Base-by-base conservation (phyloP, 1,140 invertebrate species). In the Zelostemma sp. region DNA sequence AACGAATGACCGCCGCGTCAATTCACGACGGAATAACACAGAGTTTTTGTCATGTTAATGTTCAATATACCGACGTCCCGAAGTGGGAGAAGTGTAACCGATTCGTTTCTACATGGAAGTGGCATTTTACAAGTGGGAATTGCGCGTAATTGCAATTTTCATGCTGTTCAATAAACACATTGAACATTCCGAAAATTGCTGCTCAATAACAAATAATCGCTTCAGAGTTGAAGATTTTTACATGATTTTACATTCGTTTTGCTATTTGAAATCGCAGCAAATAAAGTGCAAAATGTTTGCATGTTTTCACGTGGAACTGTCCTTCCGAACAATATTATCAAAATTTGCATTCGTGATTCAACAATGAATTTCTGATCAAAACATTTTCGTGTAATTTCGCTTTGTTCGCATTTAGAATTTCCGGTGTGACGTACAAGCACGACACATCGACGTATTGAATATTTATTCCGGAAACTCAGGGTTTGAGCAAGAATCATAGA, bases 401-500 rank as follows among this genome's bases (percentile, higher is more conserved):
- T 18, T 28, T 31, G 45, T 38, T 14, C 17, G 25, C 25, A 55
- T 49, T 53, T 60, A 25, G 28, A 45, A 49, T 51, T 62, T 58
- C 48, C 54, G 38, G 41, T 25, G 41, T 54, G 41, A 63, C 56
- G 55, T 46, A 49, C 25, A 54, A 6, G 1, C 47, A 41, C 31
- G 11, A 40, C 19, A 47, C 50, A n/a, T 51, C 61, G 31, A 58
- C 35, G 41, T 11, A 47, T 17, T 68, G 59, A 63, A 68, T 68
- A 68, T 68, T 63, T 55, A 68, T 59, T 9, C 21, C 55, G 55
- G 35, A 58, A 53, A 62, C 46, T 57, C 35, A 15, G 16, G 18
- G 51, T 53, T 48, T 58, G 53, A 61, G 61, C 46, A 57, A 51
- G 25, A 54, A 49, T 15, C 54, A 48, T 48, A 53, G 55, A 63